Base-by-base conservation (phyloP, 2,888 invertebrate species). In the Hemithea aestivaria region DNA sequence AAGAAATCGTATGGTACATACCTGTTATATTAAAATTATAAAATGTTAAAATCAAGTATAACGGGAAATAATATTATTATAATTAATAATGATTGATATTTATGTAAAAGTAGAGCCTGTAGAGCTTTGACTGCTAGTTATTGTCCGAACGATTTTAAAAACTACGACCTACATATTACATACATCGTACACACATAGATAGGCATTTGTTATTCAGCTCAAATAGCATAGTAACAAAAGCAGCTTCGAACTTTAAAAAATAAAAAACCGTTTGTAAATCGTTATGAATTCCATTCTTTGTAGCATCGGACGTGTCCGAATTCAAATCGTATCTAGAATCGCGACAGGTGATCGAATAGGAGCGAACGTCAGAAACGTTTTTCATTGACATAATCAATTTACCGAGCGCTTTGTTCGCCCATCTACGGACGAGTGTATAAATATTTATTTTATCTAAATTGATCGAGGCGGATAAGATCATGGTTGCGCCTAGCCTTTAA, bases 361-460 rank as follows among this genome's bases (percentile, higher is more conserved):
- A 66, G 63, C 68, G 62, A 68, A 71, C 68, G 67, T 70, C 64
- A 59, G 72, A 68, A 73, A 68, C 66, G 62, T 66, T 65, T 58
- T 68, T 66, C 70, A 76, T 68, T 68, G 78, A 76, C 76, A 73
- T 79, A 85, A 87, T 87, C 84, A 84, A 85, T 85, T 85, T 81
- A 78, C 76, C 60, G 70, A 70, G 73, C 72, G 79, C 80, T 83
- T 83, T 83, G 84, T 84, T 82, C 77, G 73, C 74, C 71, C 76
- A 78, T 83, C 81, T 71, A 73, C 74, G 72, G 73, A 70, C 72
- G 72, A 76, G 75, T 79, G 79, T 84, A 87, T 85, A 87, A 85
- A 87, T 87, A 87, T 87, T 87, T 87, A 83, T 84, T 87, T 85
- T 87, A 87, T 87, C 85, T 87, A 85, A 85, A 87, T 85, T 80